A percentile compares a stretch with the other conserved stretches of the same genome.
These are phyloP conservation scores for Brachionus rubens DNA, from an alignment of 1,140 invertebrate genomes.

Conservation along the genomic window DNA sequence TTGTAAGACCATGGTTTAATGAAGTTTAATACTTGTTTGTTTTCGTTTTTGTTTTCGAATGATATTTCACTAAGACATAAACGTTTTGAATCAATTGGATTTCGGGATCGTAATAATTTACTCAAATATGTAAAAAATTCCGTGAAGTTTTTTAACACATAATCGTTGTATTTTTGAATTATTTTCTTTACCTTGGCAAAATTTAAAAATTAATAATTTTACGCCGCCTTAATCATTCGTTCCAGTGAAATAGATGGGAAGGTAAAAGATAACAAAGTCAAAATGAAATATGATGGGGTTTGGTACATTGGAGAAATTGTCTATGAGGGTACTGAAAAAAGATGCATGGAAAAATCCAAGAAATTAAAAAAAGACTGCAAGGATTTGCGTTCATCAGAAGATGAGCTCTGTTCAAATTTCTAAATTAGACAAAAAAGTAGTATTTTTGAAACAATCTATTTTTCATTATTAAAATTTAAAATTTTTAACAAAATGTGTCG, in stretches of 20 bases:
- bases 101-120: background rate
- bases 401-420: too few species aligned
- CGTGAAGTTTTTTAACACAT: background rate
- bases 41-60: background rate
- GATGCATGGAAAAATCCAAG: too few species aligned
- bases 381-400: too few species aligned
- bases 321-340: too few species aligned
- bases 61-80: background rate
- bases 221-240: too few species aligned
- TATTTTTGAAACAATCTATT: too few species aligned
- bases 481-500: too few species aligned
- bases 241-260: background rate
- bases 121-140: background rate
- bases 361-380: too few species aligned
- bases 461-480: too few species aligned
- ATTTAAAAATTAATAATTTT: background rate
- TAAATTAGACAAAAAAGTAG: too few species aligned
- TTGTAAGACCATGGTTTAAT: conserved; percentile 6
- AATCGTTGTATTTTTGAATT: background rate
- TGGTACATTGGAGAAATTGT: too few species aligned
- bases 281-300: too few species aligned
- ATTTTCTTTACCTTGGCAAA: background rate
- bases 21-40: background rate
- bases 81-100: background rate
- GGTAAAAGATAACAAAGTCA: background rate